phyloP scores from a whole-genome alignment of 2,797 vertebrate species.

The Psittacula echo region DNA sequence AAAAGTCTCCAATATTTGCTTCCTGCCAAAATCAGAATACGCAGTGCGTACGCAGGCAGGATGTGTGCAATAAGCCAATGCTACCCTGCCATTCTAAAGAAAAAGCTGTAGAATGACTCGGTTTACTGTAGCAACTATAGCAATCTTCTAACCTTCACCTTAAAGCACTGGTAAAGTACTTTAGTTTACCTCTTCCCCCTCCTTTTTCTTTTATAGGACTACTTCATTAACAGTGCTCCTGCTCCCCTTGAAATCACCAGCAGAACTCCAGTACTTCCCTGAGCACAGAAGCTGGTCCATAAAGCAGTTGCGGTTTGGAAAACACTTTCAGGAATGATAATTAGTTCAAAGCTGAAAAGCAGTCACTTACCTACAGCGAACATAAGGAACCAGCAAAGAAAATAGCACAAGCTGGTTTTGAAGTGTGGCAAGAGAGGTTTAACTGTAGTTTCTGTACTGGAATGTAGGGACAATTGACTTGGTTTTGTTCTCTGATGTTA shows the following conservation, averaged over 20 bases:
- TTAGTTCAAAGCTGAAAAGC: slow-evolving; percentile 22
- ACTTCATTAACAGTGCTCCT: neutral
- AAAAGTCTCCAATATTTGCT: neutral
- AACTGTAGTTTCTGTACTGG: neutral
- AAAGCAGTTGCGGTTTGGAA: neutral
- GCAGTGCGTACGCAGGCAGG: neutral
- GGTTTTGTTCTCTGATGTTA: neutral
- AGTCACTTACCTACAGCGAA: neutral
- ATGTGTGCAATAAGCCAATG: neutral
- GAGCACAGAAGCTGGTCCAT: neutral
- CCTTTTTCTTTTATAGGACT: neutral
- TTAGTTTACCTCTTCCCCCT: neutral
- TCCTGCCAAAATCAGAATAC: neutral
- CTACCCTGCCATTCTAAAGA: neutral
- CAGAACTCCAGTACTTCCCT: neutral
- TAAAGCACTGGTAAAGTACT: neutral
- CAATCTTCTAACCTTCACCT: neutral
- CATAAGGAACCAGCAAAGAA: neutral
- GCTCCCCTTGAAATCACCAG: neutral
- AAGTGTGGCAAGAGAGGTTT: neutral
- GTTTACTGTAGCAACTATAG: neutral
- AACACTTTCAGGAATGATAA: neutral
- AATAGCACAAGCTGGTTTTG: neutral
- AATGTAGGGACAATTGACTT: neutral
- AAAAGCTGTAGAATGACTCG: neutral